These are phyloP conservation scores for Hydrotaea diabolus DNA, from an alignment of 2,888 invertebrate species.

Conservation along the genomic window DNA sequence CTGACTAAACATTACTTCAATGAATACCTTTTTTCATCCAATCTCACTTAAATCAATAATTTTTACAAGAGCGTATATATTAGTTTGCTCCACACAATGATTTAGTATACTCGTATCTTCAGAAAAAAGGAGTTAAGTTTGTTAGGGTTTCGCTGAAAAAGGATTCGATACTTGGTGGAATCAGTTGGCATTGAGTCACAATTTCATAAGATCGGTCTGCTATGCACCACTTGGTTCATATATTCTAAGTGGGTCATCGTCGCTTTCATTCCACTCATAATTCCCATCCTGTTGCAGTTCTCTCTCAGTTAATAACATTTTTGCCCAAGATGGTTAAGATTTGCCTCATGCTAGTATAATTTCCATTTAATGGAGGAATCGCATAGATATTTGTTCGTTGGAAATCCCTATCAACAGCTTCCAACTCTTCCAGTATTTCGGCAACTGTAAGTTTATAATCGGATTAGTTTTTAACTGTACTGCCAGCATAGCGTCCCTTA, in stretches of 20 bases:
- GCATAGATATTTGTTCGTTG: neutral
- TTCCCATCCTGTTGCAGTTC: neutral
- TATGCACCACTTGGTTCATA: no score
- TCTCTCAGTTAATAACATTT: neutral
- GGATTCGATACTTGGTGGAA: neutral
- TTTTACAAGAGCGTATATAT: conserved; percentile 15
- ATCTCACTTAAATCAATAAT: neutral
- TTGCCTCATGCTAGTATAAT: neutral
- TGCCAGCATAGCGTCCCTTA: no score
- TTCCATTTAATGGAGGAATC: neutral
- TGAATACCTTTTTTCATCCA: conserved; percentile 19
- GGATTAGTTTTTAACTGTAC: no score
- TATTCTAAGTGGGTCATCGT: no score
- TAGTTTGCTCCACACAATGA: conserved; percentile 36
- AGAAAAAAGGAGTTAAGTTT: no score
- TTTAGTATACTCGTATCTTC: no score
- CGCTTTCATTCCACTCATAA: no score
- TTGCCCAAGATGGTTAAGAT: neutral
- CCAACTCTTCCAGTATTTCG: neutral
- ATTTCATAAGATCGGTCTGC: no score
- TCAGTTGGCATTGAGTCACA: neutral
- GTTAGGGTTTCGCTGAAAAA: no score
- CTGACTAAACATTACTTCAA: neutral
- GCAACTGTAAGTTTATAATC: no score
- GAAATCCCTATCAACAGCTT: neutral